Conservation (phyloP, 2,113 vertebrate genomes). For the Cricetomys ansorgei region DNA sequence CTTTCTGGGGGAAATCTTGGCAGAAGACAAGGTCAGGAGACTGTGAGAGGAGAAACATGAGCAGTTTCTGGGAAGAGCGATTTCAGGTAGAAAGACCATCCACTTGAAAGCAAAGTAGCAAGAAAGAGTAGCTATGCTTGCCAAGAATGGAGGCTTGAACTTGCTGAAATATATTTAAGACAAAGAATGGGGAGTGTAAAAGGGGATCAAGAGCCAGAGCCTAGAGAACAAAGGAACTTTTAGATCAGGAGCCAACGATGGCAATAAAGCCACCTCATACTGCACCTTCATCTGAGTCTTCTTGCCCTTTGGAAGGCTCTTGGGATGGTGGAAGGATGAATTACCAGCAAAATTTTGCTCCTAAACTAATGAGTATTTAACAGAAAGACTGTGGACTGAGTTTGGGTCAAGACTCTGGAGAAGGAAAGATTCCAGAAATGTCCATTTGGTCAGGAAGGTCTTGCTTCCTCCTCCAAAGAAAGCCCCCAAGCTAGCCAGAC, state of each 20-base stretch:
- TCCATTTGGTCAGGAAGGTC: background rate
- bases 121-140: background rate
- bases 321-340: background rate
- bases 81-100: background rate
- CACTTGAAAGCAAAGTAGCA: background rate
- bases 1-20: background rate
- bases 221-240: background rate
- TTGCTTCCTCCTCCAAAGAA: background rate
- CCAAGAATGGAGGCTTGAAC: background rate
- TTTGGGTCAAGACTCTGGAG: constrained; percentile 34
- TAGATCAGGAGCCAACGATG: background rate
- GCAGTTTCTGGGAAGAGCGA: background rate
- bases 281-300: background rate
- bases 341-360: background rate
- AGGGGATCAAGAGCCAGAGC: background rate
- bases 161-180: background rate
- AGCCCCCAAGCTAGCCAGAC: background rate
- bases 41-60: background rate
- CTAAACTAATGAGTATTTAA: background rate
- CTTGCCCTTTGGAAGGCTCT: background rate
- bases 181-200: background rate
- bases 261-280: background rate
- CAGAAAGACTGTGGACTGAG: background rate
- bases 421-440: background rate
- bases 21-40: too few species aligned